Conservation (phyloP, 2,113 vertebrate genomes). For the Eurypyga helias region DNA sequence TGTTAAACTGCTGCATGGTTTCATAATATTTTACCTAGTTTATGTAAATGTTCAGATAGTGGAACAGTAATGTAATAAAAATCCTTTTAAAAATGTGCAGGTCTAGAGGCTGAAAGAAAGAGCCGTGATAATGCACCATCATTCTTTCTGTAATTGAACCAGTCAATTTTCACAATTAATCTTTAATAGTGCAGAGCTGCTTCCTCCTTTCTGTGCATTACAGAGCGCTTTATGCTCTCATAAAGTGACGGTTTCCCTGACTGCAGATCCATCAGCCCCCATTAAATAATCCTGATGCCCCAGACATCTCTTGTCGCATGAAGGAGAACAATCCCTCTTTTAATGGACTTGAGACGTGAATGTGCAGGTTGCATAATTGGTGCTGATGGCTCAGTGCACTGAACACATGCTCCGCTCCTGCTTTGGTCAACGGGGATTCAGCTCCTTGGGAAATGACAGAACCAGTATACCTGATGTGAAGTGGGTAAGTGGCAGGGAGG, state of each 20-base stretch:
- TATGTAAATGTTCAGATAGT: constrained; percentile 41
- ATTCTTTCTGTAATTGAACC: constrained; percentile 60
- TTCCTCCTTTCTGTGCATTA: constrained; percentile 35
- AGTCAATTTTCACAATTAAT: constrained; percentile 69
- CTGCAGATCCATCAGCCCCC: constrained; percentile 54
- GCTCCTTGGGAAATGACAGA: background rate
- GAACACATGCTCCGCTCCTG: background rate
- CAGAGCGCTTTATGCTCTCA: constrained; percentile 14
- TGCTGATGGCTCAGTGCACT: background rate
- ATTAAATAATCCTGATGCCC: constrained; percentile 34
- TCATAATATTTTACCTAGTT: constrained; percentile 43
- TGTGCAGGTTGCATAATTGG: background rate
- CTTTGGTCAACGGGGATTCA: background rate
- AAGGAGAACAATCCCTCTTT: background rate
- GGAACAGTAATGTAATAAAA: constrained; percentile 53
- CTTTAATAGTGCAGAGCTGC: constrained; percentile 51
- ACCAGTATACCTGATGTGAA: background rate
- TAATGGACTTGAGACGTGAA: constrained; percentile 18
- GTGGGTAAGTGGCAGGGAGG: background rate
- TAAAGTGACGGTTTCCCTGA: constrained; percentile 7
- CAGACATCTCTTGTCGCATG: constrained; percentile 7
- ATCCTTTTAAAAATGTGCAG: constrained; percentile 33
- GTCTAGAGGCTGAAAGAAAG: constrained; percentile 21
- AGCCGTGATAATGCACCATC: background rate
- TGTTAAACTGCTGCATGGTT: background rate